These are phyloP conservation scores for Allophyes oxyacanthae DNA, from an alignment of 2,888 invertebrate species.

Conservation along the genomic window DNA sequence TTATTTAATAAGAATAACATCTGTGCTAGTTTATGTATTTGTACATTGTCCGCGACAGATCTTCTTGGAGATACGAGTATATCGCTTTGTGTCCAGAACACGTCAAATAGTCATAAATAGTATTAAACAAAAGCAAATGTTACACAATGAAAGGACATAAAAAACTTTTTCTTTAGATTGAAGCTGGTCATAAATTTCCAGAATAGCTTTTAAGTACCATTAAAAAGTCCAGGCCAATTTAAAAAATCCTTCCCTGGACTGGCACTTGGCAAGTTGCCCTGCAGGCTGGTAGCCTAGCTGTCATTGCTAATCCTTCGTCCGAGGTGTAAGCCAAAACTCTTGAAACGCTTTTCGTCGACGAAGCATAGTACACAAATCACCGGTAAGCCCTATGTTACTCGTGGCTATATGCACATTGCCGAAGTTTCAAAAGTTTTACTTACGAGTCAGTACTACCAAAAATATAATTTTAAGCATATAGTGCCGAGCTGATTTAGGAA, in stretches of 20 bases:
- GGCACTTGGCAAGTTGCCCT: slow-evolving; percentile 44
- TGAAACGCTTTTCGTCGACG: slow-evolving; percentile 34
- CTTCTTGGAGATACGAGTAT: too few relatives aligned
- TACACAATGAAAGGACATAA: too few relatives aligned
- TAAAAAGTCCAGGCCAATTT: slow-evolving; percentile 38
- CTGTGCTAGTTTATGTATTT: too few relatives aligned
- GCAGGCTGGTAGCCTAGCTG: slow-evolving; percentile 32
- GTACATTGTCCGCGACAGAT: too few relatives aligned
- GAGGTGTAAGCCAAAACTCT: slow-evolving; percentile 42
- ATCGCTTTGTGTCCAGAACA: too few relatives aligned
- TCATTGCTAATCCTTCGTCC: slow-evolving; percentile 45
- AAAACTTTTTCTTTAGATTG: slow-evolving; percentile 1
- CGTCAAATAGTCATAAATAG: too few relatives aligned
- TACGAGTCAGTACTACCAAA: too few relatives aligned
- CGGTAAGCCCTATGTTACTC: slow-evolving; percentile 8
- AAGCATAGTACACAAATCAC: slow-evolving; percentile 37
- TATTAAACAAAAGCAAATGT: too few relatives aligned
- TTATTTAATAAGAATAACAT: too few relatives aligned
- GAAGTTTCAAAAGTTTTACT: neutral
- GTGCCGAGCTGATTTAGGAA: too few relatives aligned
- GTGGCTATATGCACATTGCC: too few relatives aligned
- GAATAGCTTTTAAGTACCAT: slow-evolving; percentile 32
- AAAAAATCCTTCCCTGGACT: slow-evolving; percentile 30
- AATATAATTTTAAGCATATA: too few relatives aligned
- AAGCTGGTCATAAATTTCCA: slow-evolving; percentile 21